A percentile compares a stretch with the other conserved stretches of the same genome.
phyloP scores from a whole-genome alignment of 1,140 invertebrate species.

The Pogonognathellus flavescens region DNA sequence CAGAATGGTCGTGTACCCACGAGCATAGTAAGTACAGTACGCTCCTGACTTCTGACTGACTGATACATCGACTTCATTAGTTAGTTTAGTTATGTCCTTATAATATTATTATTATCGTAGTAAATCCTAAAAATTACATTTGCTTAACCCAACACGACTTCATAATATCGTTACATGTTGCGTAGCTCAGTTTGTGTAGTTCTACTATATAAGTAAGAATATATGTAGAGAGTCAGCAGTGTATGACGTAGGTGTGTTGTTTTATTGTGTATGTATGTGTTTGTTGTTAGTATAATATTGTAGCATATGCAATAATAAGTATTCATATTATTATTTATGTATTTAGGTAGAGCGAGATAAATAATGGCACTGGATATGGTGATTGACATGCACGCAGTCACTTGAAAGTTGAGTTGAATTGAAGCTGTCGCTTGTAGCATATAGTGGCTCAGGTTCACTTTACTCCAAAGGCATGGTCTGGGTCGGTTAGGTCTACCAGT shows the following conservation, averaged over 20 bases:
- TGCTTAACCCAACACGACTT: slow-evolving; percentile 19
- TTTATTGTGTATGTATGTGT: background rate
- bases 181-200: no score
- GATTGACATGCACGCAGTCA: slow-evolving; percentile 66
- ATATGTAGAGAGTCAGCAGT: background rate
- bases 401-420: slow-evolving; percentile 57
- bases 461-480: slow-evolving; percentile 17
- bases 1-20: background rate
- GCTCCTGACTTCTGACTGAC: background rate
- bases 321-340: slow-evolving; percentile 49
- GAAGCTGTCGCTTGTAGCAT: slow-evolving; percentile 51
- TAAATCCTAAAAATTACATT: slow-evolving; percentile 9
- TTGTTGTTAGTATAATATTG: slow-evolving; percentile 1
- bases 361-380: slow-evolving; percentile 63
- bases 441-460: background rate
- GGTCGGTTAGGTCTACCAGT: slow-evolving; percentile 4
- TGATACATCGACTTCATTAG: slow-evolving; percentile 7
- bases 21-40: background rate
- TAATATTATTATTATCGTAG: background rate
- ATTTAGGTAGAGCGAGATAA: slow-evolving; percentile 57
- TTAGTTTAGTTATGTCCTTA: background rate
- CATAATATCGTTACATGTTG: slow-evolving; percentile 3
- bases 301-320: slow-evolving; percentile 36
- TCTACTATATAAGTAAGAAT: background rate
- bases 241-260: background rate